These are phyloP conservation scores for Apodemia zela DNA, from an alignment of 2,888 invertebrate genomes.

Conservation along the genomic window DNA sequence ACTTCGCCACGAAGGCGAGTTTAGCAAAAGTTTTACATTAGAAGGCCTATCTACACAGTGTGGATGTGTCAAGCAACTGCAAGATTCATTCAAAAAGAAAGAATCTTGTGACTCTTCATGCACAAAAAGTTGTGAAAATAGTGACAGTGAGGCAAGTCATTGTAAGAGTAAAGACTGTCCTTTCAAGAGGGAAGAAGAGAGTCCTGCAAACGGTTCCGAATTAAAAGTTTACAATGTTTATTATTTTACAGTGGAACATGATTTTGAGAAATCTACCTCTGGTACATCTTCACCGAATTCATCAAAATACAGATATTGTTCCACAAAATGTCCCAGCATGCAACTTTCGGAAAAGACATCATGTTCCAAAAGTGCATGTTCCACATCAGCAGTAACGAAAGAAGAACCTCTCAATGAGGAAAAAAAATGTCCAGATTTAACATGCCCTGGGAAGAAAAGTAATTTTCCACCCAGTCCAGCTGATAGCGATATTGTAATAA, in stretches of 20 bases:
- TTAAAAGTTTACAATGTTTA: constrained; percentile 54
- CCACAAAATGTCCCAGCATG: constrained; percentile 51
- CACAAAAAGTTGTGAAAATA: constrained; percentile 51
- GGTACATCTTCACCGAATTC: constrained; percentile 35
- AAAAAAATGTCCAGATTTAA: constrained; percentile 40
- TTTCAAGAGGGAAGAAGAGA: constrained; percentile 32
- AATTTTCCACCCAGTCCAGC: constrained; percentile 54
- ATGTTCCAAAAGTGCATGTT: constrained; percentile 56
- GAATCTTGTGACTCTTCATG: constrained; percentile 49
- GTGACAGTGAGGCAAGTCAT: constrained; percentile 40
- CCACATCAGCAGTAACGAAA: constrained; percentile 31
- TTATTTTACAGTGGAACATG: constrained; percentile 66
- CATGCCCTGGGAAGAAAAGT: constrained; percentile 39
- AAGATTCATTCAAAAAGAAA: constrained; percentile 46
- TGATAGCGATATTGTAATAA: constrained; percentile 58
- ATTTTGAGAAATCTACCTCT: constrained; percentile 41
- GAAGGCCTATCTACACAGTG: constrained; percentile 68
- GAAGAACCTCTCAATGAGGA: constrained; percentile 30
- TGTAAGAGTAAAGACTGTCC: constrained; percentile 57
- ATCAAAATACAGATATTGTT: constrained; percentile 48
- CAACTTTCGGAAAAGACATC: constrained; percentile 41
- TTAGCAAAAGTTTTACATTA: constrained; percentile 42
- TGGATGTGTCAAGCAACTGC: constrained; percentile 60
- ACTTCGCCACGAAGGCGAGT: constrained; percentile 58
- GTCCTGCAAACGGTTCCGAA: constrained; percentile 26